Percentiles rank a stretch among this genome's conserved stretches.
These are phyloP conservation scores for Leptinotarsa haldemani DNA, from an alignment of 2,888 invertebrate genomes.

Conservation along the genomic window DNA sequence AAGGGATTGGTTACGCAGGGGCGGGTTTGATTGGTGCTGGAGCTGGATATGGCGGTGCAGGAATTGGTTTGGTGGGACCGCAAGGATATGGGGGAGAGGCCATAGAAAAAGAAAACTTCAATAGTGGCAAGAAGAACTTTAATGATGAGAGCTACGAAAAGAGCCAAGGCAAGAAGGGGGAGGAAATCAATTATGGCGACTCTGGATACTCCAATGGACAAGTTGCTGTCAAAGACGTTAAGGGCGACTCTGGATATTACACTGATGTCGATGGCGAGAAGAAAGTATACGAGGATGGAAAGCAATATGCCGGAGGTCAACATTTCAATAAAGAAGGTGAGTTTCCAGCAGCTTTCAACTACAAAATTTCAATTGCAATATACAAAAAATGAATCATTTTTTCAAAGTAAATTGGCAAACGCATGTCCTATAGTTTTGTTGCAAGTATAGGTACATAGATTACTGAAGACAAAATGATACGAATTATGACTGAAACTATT, in stretches of 20 bases:
- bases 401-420: not conserved
- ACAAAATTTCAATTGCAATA: too few relatives aligned
- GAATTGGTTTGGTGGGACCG: constrained; percentile 63
- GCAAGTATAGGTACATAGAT: too few relatives aligned
- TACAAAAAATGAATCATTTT: not conserved
- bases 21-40: constrained; percentile 30
- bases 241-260: constrained; percentile 68
- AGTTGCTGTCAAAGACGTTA: constrained; percentile 62
- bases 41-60: constrained; percentile 53
- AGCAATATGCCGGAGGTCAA: constrained; percentile 71
- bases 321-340: constrained; percentile 71
- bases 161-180: constrained; percentile 69
- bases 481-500: too few relatives aligned
- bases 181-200: constrained; percentile 69
- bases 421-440: too few relatives aligned
- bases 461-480: too few relatives aligned
- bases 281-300: constrained; percentile 71
- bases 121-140: constrained; percentile 70
- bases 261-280: constrained; percentile 71
- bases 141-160: constrained; percentile 69
- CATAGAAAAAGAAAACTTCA: constrained; percentile 70
- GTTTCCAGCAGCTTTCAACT: not conserved
- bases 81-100: constrained; percentile 58
- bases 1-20: constrained; percentile 11
- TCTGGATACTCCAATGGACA: constrained; percentile 71